Evolutionary conservation across 2,113 vertebrate genomes (phyloP).

Genomic region (Sinocyclocheilus anshuiensis): DNA sequence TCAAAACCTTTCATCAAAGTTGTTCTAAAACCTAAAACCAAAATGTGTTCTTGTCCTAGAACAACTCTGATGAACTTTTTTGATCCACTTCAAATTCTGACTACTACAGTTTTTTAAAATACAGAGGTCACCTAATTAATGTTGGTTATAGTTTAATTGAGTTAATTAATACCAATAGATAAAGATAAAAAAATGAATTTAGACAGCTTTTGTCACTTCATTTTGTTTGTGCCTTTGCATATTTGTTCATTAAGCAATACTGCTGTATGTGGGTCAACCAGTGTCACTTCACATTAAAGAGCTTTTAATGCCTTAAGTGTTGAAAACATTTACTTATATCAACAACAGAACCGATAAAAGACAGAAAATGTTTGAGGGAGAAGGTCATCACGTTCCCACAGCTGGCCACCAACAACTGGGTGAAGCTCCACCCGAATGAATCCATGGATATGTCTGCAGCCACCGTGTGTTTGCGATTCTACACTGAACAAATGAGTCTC

Average conservation of each 20-base stretch:
- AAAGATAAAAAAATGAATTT: not conserved
- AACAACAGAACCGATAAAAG: not conserved
- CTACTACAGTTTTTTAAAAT: not conserved
- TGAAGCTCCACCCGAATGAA: constrained; percentile 21
- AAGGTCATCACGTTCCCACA: constrained; percentile 23
- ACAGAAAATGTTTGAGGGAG: not conserved
- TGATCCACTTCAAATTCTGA: too few relatives aligned
- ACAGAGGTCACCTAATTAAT: not conserved
- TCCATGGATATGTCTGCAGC: not conserved
- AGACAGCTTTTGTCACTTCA: not conserved
- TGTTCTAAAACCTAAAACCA: too few relatives aligned
- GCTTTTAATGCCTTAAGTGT: not conserved
- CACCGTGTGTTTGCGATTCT: constrained; percentile 27
- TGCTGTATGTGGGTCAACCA: not conserved
- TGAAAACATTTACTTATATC: not conserved
- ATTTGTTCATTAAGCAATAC: not conserved
- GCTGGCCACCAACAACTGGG: not conserved
- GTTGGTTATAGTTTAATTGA: too few relatives aligned
- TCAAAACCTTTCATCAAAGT: too few relatives aligned
- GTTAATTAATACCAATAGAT: not conserved
- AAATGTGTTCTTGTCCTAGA: too few relatives aligned
- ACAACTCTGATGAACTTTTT: too few relatives aligned
- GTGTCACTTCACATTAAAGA: not conserved
- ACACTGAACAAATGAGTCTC: not conserved
- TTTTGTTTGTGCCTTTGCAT: not conserved